These are phyloP conservation scores for Turritopsis rubra DNA, from an alignment of 30 jellyfish, hydroid and myxozoan genomes.

Conservation along the genomic window DNA sequence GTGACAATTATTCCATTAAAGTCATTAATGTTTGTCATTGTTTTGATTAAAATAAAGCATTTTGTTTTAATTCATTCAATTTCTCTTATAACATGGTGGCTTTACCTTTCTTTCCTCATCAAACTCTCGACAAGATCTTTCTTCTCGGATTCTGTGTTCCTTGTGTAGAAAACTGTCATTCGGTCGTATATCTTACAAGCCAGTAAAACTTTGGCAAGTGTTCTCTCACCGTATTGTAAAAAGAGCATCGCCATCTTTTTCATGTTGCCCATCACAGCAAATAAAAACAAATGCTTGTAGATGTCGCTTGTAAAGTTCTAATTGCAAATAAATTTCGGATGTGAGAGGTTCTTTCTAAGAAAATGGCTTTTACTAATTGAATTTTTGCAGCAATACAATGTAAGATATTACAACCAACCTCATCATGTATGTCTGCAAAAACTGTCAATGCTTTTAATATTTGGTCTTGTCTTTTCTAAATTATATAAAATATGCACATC, in stretches of 20 bases:
- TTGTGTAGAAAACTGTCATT: background rate
- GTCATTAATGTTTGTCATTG: too few species aligned
- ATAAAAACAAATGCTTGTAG: background rate
- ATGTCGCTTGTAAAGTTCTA: background rate
- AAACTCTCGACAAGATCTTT: background rate
- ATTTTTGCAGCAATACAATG: background rate
- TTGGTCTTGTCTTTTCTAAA: background rate
- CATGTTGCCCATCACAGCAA: constrained; percentile 9
- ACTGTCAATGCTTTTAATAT: background rate
- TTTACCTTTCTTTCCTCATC: background rate
- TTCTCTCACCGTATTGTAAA: background rate
- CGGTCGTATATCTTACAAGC: background rate
- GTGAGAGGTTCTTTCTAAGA: background rate
- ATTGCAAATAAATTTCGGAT: background rate
- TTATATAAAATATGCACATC: too few species aligned
- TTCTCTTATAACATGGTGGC: too few species aligned
- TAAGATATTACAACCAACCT: background rate
- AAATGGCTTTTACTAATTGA: background rate
- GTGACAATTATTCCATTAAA: too few species aligned
- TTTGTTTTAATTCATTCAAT: too few species aligned
- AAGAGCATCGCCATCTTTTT: constrained; percentile 12
- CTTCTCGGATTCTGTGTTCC: background rate
- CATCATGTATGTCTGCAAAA: background rate
- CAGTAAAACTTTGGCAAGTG: background rate
- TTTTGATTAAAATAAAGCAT: too few species aligned